Evolutionary conservation across 2,113 vertebrate genomes (phyloP).

Genomic region (Arvicanthis niloticus): DNA sequence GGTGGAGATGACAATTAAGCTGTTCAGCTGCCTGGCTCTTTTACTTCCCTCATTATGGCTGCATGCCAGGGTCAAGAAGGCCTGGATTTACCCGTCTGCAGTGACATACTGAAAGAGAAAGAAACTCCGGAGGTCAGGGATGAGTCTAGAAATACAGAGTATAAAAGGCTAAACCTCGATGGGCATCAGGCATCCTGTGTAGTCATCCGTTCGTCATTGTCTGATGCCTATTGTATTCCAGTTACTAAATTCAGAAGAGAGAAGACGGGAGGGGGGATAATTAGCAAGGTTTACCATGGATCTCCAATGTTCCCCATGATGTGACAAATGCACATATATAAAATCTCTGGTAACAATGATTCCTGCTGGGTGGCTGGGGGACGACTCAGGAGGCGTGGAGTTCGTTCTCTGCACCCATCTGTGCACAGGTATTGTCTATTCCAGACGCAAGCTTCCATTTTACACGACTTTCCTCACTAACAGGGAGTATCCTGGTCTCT

Average conservation of each 20-base stretch:
- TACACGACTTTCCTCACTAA: not conserved
- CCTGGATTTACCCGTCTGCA: conserved; percentile 25
- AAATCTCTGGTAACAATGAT: not conserved
- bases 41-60: conserved; percentile 61
- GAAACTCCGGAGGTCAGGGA: not conserved
- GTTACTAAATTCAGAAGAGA: conserved; percentile 23
- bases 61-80: conserved; percentile 67
- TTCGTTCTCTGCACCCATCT: not conserved
- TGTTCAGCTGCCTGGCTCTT: conserved; percentile 71
- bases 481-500: not conserved
- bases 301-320: not conserved
- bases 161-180: not conserved
- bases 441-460: not conserved
- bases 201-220: not conserved
- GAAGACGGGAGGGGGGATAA: not conserved
- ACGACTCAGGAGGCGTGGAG: not conserved
- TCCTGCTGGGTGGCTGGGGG: not conserved
- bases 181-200: too few relatives aligned
- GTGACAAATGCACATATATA: not conserved
- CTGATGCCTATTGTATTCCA: not conserved
- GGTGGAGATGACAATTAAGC: conserved; percentile 81
- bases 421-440: not conserved
- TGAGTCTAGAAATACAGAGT: not conserved
- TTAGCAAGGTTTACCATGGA: not conserved
- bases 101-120: not conserved